A percentile compares a stretch with the other conserved stretches of the same genome.
Conservation (phyloP, 2,888 invertebrate genomes). For the Amiota mariae region DNA sequence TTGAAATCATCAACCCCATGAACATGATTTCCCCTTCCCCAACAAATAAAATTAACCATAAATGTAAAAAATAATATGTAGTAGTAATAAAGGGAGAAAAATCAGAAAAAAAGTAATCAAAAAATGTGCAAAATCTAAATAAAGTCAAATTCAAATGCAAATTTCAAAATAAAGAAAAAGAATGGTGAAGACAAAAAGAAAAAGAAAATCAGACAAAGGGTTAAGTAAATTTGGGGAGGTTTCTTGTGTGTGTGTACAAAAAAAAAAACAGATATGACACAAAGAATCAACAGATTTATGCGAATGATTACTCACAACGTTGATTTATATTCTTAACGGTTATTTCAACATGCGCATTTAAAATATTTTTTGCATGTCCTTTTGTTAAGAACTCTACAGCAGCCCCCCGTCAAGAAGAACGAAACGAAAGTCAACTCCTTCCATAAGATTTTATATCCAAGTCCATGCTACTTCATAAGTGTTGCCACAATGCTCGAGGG, state of each 20-base stretch:
- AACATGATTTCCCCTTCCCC: no score
- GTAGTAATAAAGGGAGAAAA: no score
- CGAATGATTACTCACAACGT: conserved; percentile 10
- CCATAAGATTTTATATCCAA: neutral
- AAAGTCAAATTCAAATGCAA: conserved; percentile 13
- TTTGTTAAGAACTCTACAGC: conserved; percentile 4
- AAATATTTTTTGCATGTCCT: conserved; percentile 6
- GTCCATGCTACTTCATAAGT: neutral
- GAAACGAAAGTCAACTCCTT: no score
- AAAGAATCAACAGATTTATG: conserved; percentile 24
- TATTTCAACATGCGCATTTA: conserved; percentile 18
- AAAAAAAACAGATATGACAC: neutral
- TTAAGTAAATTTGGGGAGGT: neutral
- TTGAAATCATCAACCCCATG: no score
- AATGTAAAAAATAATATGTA: no score
- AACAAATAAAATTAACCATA: no score
- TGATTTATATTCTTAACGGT: conserved; percentile 23
- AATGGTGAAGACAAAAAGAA: neutral
- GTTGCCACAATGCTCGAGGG: conserved; percentile 10
- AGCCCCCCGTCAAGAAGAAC: conserved; percentile 19
- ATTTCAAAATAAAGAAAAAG: neutral
- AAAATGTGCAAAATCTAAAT: conserved; percentile 8
- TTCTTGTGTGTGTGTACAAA: neutral
- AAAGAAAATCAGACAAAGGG: neutral
- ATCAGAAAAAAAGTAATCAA: neutral